Base-by-base conservation (phyloP, 2,888 invertebrate species). In the Tribolium freemani region DNA sequence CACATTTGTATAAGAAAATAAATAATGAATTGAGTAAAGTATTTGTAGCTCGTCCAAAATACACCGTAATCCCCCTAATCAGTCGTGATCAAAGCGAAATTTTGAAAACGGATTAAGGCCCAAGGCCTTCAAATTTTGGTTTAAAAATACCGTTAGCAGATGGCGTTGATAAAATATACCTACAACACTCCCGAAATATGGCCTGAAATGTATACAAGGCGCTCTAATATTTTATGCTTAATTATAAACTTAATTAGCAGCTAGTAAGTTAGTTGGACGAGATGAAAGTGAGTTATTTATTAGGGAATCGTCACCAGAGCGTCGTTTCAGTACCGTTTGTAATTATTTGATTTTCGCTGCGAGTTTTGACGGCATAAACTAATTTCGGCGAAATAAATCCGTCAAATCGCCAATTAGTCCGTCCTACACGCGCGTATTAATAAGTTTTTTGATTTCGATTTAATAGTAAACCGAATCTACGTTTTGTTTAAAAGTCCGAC, bases 221-320 rank as follows among this genome's bases (percentile, higher is more conserved):
- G 63, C 53, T 66, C 61, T 57, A 71, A 66, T 69, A 72, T 71
- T 74, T 76, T 71, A 72, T 71, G 61, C 60, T 64, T 67, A 70
- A 74, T 67, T 76, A 76, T 76, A 76, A 76, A 74, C 75, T 71
- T 66, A 76, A 76, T 76, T 76, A 76, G 26, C 53, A 61, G 56
- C 44, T 20, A 45, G 11, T 53, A 66, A 66, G 11, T 56, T 48
- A 51, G 20, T 53, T 64, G n/a, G 8, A 30, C 5, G 13, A 50
- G 31, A 46, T 26, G 26, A 61, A 26, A 13, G 30, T 38, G n/a
- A 38, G 38, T 38, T 38, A 38, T 38, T 38, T 38, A 38, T 38
- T 38, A 8, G n/a, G 38, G n/a, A 38, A 38, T 38, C n/a, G 38
- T 38, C 38, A 38, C 38, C 8, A 38, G 8, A 38, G 5, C 20